Evolutionary conservation across 2,113 vertebrate genomes (phyloP), one percentile per base, ranked within the genome.

Genomic region (Promerops cafer): DNA sequence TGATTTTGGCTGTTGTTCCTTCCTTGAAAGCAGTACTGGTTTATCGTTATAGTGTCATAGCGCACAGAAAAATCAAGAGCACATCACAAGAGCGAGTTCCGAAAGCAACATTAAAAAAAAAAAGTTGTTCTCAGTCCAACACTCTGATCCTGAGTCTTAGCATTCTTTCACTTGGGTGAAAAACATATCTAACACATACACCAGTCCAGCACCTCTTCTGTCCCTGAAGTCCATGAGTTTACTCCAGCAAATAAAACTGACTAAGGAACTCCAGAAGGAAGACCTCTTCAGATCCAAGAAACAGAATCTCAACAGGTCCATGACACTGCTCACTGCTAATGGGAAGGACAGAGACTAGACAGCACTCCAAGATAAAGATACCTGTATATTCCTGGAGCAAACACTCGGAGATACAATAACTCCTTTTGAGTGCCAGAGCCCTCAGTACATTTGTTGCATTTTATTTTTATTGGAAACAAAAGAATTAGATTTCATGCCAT

Each of bases 391-490:
- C 33, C 35, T 72, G 35, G 4, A 86, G 63, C 47, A 75, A 90
- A 56, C 19, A 23, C 20, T 18, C 53, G 35, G 39, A 60, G 50
- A 63, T 60, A 71, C 0, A 0, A 12, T 30, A 74, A 65, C 21
- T 93, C 35, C 50, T 88, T 80, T 47, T 35, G 57, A 75, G 33
- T 30, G 22, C 30, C 35, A 37, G 2, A 69, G 27, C 50, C 78
- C 16, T 65, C 82, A 37, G 59, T 64, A 74, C 45, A 42, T 70
- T 65, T 69, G 71, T 40, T 86, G 63, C 72, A 49, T 90, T 94
- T 93, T 74, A 40, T 21, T 91, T 89, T 90, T 45, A 81, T 80
- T 11, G 63, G 92, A 95, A 96, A 88, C 79, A 94, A 88, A 92
- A 78, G 78, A 64, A 94, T 90, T 83, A 40, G 30, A 75, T 83